Evolutionary conservation across 2,113 vertebrate genomes (phyloP), one percentile per base, ranked within the genome.

Genomic region (Atherinomorus stipes): DNA sequence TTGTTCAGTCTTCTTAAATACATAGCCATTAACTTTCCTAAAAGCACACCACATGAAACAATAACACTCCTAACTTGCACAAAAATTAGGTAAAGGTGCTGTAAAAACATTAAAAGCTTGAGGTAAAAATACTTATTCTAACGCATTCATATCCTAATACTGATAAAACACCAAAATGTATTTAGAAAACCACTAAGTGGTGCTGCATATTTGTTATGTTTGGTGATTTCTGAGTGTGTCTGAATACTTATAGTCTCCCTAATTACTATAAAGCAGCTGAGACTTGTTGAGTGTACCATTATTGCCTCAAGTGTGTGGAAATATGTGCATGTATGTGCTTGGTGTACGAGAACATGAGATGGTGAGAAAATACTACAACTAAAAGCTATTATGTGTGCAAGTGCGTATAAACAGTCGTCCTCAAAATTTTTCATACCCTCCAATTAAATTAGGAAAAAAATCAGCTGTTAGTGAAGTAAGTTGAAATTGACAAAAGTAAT

Each of bases 251-350:
- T 74, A 78, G 68, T 79, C 70, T 31, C 49, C 6, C 54, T 54
- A 81, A 81, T 85, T 78, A 58, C 85, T 64, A 68, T 11, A 65
- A 74, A 76, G 56, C 53, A 40, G 80, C 64, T 60, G 62, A 58
- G 54, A 74, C 53, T 71, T 68, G 59, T 37, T 52, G 59, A 78
- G 53, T 40, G 12, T 58, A 56, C 72, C 12, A 64, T 37, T 79
- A 38, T 52, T 4, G 9, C 47, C 59, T 70, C 25, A 7, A 52
- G 76, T 22, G 53, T 50, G 60, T n/a, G 40, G 45, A 61, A 57
- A 40, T 60, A 65, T 74, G 77, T 11, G 52, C 11, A 11, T 64
- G 47, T 22, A 18, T 34, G n/a, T 44, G 11, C 4, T 63, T 4
- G 18, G 23, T 64, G 64, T 71, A 51, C 9, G 51, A 47, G 54